Conservation (phyloP, 2,888 invertebrate genomes). For the Drosophila paramelanica region DNA sequence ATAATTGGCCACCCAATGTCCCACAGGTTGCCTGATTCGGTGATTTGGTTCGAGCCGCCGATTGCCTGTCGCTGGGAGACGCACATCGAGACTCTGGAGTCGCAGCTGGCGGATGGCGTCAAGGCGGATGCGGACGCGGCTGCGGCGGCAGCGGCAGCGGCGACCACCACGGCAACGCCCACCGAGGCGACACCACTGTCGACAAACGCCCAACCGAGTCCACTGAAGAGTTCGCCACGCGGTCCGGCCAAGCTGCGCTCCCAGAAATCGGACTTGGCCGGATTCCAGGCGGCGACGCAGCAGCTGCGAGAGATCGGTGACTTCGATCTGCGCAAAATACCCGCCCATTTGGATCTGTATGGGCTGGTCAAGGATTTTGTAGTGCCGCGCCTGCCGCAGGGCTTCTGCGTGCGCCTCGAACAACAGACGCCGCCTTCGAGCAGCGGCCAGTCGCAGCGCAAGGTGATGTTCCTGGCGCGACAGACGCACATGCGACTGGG, state of each 20-base stretch:
- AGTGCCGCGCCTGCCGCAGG: constrained; percentile 83
- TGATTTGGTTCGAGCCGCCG: constrained; percentile 92
- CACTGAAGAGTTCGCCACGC: constrained; percentile 78
- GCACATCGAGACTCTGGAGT: constrained; percentile 82
- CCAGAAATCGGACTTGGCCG: constrained; percentile 59
- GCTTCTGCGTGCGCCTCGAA: constrained; percentile 81
- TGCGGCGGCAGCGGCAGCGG: constrained; percentile 28
- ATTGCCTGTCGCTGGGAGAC: constrained; percentile 90
- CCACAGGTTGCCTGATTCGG: constrained; percentile 87
- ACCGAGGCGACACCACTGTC: constrained; percentile 71
- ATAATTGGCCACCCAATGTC: too few species aligned
- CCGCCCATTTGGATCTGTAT: constrained; percentile 82
- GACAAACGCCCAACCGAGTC: constrained; percentile 76
- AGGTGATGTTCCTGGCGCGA: constrained; percentile 76
- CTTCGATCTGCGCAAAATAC: constrained; percentile 83
- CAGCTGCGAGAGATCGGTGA: constrained; percentile 80
- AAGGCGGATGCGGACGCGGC: constrained; percentile 37
- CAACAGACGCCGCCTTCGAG: constrained; percentile 53
- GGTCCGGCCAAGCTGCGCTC: constrained; percentile 70
- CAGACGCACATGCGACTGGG: constrained; percentile 61
- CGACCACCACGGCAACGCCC: constrained; percentile 69
- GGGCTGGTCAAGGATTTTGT: constrained; percentile 83
- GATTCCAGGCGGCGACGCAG: constrained; percentile 26
- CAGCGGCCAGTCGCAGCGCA: constrained; percentile 31
- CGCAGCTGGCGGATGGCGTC: constrained; percentile 77